These are phyloP conservation scores for Yponomeuta sedellus DNA, from an alignment of 2,888 invertebrate species.

Conservation along the genomic window DNA sequence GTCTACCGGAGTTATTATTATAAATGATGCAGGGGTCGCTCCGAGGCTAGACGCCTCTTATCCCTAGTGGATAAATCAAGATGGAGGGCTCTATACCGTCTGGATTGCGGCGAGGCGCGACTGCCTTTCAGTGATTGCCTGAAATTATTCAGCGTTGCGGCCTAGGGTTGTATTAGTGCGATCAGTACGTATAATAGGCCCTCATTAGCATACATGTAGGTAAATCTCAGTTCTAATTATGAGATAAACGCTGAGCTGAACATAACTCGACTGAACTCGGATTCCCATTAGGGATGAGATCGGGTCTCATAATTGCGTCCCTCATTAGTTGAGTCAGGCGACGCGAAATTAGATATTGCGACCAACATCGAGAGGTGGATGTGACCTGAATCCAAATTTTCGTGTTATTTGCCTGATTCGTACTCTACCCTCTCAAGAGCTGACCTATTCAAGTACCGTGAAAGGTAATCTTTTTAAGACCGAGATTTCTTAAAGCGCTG, in stretches of 20 bases:
- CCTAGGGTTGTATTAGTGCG: background rate
- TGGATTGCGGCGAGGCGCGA: background rate
- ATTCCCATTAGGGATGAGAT: conserved; percentile 41
- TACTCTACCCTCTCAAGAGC: background rate
- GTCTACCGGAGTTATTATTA: conserved; percentile 53
- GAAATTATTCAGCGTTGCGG: background rate
- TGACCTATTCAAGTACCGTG: background rate
- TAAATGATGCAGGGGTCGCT: conserved; percentile 53
- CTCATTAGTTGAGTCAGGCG: conserved; percentile 47
- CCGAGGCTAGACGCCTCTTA: conserved; percentile 37
- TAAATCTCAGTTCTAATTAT: conserved; percentile 38
- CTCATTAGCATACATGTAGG: conserved; percentile 20
- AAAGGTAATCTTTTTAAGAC: background rate
- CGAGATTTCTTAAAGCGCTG: too few species aligned
- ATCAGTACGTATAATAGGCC: conserved; percentile 6
- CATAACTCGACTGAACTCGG: conserved; percentile 28
- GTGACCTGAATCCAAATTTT: conserved; percentile 13
- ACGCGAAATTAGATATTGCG: conserved; percentile 50
- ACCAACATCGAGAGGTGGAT: conserved; percentile 37
- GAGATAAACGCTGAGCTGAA: conserved; percentile 26
- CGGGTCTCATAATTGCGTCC: conserved; percentile 50
- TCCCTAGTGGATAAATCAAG: conserved; percentile 31
- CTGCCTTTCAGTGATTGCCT: conserved; percentile 5
- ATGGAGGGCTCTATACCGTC: background rate
- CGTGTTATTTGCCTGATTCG: conserved; percentile 12